A percentile compares a stretch with the other conserved stretches of the same genome.
phyloP scores from a whole-genome alignment of 2,113 vertebrate species.

The Bagarius yarrelli region DNA sequence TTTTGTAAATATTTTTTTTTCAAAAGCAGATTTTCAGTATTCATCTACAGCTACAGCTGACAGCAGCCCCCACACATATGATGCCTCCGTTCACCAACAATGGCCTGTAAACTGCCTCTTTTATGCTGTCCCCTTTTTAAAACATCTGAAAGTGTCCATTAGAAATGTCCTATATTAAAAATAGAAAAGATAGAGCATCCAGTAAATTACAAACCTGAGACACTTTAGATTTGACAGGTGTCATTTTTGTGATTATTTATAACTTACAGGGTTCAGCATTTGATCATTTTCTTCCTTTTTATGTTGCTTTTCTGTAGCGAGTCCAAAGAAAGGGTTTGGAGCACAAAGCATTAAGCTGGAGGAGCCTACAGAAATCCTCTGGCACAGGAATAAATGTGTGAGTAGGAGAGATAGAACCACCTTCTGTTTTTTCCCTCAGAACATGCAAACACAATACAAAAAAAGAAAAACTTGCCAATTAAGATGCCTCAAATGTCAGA shows the following conservation, averaged over 20 bases:
- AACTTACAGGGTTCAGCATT: constrained; percentile 14
- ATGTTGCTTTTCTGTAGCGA: constrained; percentile 36
- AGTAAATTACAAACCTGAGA: constrained; percentile 10
- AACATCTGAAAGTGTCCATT: neutral
- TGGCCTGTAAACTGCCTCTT: neutral
- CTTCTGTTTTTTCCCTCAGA: constrained; percentile 32
- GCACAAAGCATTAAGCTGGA: constrained; percentile 40
- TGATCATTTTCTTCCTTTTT: constrained; percentile 17
- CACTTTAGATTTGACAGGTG: neutral
- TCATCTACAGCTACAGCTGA: neutral
- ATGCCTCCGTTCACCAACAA: neutral
- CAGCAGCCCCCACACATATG: neutral
- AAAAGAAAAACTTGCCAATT: constrained; percentile 37
- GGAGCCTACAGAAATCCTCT: constrained; percentile 46
- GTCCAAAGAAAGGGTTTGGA: constrained; percentile 11
- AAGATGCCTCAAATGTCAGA: constrained; percentile 50
- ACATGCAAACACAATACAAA: constrained; percentile 23
- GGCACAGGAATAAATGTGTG: constrained; percentile 43
- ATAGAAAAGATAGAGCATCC: neutral
- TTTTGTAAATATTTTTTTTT: neutral
- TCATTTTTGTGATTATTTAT: constrained; percentile 19
- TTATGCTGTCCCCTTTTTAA: neutral
- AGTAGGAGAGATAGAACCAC: constrained; percentile 46
- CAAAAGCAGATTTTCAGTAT: neutral
- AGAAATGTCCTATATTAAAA: neutral